Conservation (phyloP, 2,888 invertebrate species). For the Tipula lateralis region DNA sequence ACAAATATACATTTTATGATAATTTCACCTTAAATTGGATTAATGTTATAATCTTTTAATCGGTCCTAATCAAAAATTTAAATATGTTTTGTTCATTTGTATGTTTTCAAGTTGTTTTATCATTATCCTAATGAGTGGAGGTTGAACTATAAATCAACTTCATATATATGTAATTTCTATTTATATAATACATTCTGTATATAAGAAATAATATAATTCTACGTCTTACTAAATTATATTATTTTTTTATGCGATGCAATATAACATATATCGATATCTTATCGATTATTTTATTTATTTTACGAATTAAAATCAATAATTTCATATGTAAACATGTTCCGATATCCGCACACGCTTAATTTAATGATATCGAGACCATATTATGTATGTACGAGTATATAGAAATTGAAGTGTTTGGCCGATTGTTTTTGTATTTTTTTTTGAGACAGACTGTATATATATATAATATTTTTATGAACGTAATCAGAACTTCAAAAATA, state of each 20-base stretch:
- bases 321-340: neutral
- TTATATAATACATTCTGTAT: neutral
- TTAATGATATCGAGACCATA: neutral
- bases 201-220: neutral
- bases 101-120: neutral
- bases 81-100: neutral
- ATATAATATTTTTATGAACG: neutral
- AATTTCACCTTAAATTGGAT: neutral
- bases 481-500: neutral
- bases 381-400: neutral
- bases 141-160: neutral
- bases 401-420: neutral
- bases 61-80: neutral
- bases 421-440: neutral
- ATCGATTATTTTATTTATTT: neutral
- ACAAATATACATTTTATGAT: neutral
- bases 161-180: neutral
- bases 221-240: neutral
- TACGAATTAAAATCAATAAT: neutral
- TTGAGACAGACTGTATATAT: neutral
- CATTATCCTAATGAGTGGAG: neutral
- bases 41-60: neutral
- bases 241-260: neutral
- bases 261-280: neutral
- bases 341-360: conserved; percentile 11